Conservation (phyloP, 2,113 vertebrate species). For the Oxyura jamaicensis region DNA sequence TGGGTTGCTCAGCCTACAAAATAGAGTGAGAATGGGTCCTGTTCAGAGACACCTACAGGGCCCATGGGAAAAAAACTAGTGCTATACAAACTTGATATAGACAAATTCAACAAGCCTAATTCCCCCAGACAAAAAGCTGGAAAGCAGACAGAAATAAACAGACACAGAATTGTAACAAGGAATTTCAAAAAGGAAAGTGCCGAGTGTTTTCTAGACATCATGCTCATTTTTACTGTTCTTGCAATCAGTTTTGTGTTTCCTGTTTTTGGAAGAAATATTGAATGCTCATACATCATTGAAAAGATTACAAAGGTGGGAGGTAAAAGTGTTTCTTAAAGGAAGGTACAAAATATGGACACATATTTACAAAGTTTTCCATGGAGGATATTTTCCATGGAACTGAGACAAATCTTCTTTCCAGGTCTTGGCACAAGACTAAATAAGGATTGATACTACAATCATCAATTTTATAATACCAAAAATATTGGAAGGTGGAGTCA, state of each 20-base stretch:
- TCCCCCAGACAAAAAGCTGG: neutral
- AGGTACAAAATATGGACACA: neutral
- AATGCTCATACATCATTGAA: neutral
- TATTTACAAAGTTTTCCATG: neutral
- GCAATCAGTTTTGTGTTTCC: neutral
- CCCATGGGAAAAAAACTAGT: neutral
- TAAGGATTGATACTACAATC: neutral
- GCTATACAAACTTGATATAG: neutral
- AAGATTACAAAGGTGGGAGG: neutral
- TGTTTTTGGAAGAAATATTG: neutral
- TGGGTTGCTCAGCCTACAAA: neutral
- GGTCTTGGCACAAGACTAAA: neutral
- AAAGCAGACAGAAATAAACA: neutral
- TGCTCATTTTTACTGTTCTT: neutral
- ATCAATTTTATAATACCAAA: neutral
- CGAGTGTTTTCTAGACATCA: neutral
- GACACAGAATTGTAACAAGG: neutral
- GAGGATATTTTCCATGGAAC: too few species aligned
- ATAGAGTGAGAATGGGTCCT: neutral
- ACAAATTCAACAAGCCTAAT: conserved; percentile 10
- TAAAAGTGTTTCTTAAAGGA: neutral
- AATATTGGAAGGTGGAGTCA: neutral
- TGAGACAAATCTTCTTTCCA: neutral
- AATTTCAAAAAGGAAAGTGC: accelerated
- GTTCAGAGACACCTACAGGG: neutral